Evolutionary conservation across 2,797 vertebrate genomes (phyloP).

Genomic region (Limnodromus scolopaceus): DNA sequence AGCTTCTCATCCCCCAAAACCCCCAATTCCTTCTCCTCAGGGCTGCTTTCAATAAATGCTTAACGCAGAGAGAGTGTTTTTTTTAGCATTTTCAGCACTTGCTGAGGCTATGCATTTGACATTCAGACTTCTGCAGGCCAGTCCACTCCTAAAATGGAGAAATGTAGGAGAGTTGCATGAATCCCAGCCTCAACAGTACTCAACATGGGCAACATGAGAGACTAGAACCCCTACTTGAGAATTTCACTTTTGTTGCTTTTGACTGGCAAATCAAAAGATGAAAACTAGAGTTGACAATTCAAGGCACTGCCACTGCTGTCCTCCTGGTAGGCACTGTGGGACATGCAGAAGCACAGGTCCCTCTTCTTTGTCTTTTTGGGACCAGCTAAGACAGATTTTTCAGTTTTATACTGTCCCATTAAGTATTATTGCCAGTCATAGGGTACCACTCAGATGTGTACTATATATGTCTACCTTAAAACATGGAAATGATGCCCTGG

Average conservation of each 20-base stretch:
- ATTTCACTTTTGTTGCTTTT: background rate
- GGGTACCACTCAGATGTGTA: background rate
- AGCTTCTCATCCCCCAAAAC: no score
- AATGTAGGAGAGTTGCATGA: background rate
- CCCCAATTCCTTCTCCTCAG: no score
- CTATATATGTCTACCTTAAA: background rate
- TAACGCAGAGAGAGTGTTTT: background rate
- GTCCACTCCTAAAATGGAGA: background rate
- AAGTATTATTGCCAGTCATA: background rate
- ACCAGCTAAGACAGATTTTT: background rate
- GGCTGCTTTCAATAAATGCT: no score
- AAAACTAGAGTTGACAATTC: background rate
- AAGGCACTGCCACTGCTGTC: background rate
- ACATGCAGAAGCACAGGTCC: background rate
- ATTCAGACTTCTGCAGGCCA: background rate
- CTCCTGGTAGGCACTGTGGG: background rate
- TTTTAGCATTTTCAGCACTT: background rate
- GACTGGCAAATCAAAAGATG: background rate
- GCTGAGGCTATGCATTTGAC: background rate
- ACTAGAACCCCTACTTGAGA: background rate
- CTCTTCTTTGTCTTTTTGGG: background rate
- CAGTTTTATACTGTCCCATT: background rate
- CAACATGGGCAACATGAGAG: no score
- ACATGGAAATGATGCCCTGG: background rate
- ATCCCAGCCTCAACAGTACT: background rate